phyloP scores from a whole-genome alignment of 2,113 vertebrate species.

The Phylloscopus trochilus region DNA sequence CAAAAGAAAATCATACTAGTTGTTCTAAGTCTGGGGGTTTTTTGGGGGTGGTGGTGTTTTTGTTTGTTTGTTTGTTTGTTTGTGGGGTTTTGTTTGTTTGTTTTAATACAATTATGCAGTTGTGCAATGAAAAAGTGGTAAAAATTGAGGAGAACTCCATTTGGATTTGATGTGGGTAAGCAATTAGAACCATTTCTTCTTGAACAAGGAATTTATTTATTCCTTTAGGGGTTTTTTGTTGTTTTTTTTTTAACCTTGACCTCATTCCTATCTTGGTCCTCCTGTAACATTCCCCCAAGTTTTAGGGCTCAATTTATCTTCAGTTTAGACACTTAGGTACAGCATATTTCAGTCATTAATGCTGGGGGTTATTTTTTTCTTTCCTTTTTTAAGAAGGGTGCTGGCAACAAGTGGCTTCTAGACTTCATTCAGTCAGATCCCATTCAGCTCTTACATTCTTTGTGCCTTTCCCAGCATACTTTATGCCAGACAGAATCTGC shows the following conservation, averaged over 20 bases:
- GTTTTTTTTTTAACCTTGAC: background rate
- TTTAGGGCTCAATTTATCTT: background rate
- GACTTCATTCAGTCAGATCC: background rate
- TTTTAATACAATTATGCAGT: background rate
- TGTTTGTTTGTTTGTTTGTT: background rate
- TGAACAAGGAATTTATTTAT: background rate
- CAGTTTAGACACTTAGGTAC: background rate
- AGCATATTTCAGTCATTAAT: background rate
- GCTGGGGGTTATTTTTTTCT: background rate
- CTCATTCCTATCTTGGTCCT: background rate
- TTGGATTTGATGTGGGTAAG: background rate
- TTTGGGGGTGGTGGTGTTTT: background rate
- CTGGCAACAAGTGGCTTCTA: background rate
- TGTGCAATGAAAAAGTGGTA: background rate
- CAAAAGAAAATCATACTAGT: accelerated
- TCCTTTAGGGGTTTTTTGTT: background rate
- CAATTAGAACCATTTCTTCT: background rate
- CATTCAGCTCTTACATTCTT: background rate
- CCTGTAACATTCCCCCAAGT: background rate
- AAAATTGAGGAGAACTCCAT: background rate
- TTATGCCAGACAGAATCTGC: background rate
- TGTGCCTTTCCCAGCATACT: background rate
- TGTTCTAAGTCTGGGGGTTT: background rate
- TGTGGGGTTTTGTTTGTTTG: no score
- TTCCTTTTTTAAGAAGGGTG: background rate